Conservation (phyloP, 35 echinoderm and acorn worm genomes). For the Apostichopus parvimensis region DNA sequence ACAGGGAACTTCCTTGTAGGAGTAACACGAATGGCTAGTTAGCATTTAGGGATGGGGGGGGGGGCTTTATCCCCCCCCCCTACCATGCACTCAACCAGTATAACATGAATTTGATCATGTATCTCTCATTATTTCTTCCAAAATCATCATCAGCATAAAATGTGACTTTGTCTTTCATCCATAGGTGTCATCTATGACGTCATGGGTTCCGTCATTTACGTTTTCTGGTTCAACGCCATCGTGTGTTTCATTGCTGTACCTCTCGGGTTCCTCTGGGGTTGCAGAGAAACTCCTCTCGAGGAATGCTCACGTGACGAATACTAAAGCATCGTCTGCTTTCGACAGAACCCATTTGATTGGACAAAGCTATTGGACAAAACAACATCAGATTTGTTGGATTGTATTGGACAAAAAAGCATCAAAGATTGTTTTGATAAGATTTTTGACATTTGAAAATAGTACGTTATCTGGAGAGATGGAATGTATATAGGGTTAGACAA, state of each 20-base stretch:
- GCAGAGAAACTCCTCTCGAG: not conserved
- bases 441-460: too few species aligned
- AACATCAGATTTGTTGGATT: too few species aligned
- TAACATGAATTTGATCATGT: not conserved
- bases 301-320: not conserved
- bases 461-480: too few species aligned
- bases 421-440: too few species aligned
- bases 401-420: too few species aligned
- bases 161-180: not conserved
- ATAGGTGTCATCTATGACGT: not conserved
- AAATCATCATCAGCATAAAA: not conserved
- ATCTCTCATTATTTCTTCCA: not conserved
- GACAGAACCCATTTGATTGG: not conserved
- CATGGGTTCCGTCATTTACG: not conserved
- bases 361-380: too few species aligned
- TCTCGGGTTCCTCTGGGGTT: not conserved
- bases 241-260: not conserved
- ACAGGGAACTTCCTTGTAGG: not conserved
- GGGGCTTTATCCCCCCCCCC: too few species aligned
- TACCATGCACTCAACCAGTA: not conserved
- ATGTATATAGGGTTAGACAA: too few species aligned
- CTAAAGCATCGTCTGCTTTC: not conserved
- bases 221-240: constrained; percentile 13
- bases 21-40: not conserved
- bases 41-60: too few species aligned